Evolutionary conservation across 1,140 invertebrate genomes (phyloP).

Genomic region (Hesperophylax magnus): DNA sequence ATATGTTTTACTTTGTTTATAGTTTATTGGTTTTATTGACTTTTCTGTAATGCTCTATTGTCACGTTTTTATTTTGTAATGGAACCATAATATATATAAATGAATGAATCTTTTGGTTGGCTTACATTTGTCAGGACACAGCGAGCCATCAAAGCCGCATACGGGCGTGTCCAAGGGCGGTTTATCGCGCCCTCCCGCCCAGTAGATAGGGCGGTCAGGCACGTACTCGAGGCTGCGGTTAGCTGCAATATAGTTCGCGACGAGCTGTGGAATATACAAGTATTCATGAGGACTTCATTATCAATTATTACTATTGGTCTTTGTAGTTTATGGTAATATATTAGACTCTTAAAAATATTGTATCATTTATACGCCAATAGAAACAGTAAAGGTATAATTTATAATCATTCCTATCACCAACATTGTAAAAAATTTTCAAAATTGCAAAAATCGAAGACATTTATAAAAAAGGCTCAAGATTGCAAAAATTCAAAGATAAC

Average conservation of each 20-base stretch:
- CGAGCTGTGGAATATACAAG: slow-evolving; percentile 74
- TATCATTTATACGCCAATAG: no score
- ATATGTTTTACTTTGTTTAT: neutral
- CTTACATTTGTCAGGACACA: slow-evolving; percentile 85
- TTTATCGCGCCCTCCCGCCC: slow-evolving; percentile 83
- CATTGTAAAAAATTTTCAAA: no score
- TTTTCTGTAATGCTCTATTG: neutral
- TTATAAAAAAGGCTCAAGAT: no score
- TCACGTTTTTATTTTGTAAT: neutral
- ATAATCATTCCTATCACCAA: no score
- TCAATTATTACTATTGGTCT: no score
- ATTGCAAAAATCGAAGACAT: no score
- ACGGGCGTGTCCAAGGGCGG: slow-evolving; percentile 88
- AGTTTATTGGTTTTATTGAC: neutral
- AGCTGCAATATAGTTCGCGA: slow-evolving; percentile 88
- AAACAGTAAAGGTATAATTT: no score
- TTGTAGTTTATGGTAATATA: no score
- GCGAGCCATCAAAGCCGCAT: slow-evolving; percentile 93
- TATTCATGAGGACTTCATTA: no score
- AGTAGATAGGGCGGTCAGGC: slow-evolving; percentile 82
- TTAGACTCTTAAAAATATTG: no score
- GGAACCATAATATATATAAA: neutral
- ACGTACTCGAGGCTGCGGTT: slow-evolving; percentile 81
- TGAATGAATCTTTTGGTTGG: slow-evolving; percentile 34
- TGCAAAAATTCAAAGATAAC: no score